Conservation (phyloP, 2,888 invertebrate genomes). For the Aplocera efformata region DNA sequence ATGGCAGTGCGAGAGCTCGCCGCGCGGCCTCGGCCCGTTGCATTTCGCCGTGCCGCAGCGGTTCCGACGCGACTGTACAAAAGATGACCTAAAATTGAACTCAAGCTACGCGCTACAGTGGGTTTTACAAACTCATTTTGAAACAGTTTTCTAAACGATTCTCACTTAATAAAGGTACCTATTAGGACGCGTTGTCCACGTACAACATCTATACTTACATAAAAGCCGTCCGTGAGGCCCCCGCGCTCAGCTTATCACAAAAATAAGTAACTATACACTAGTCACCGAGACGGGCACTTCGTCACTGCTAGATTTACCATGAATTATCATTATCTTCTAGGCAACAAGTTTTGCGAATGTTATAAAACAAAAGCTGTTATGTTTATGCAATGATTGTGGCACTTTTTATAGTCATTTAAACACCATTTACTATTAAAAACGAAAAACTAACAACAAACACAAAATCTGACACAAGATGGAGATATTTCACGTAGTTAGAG, state of each 20-base stretch:
- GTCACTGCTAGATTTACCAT: conserved; percentile 66
- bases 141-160: conserved; percentile 64
- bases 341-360: conserved; percentile 29
- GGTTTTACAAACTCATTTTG: conserved; percentile 52
- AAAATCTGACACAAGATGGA: conserved; percentile 84
- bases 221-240: conserved; percentile 69
- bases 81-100: conserved; percentile 79
- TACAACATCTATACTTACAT: conserved; percentile 66
- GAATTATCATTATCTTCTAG: conserved; percentile 30
- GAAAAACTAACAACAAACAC: conserved; percentile 79
- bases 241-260: conserved; percentile 79
- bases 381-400: conserved; percentile 41
- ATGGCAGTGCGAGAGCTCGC: conserved; percentile 59
- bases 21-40: conserved; percentile 77
- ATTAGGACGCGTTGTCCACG: conserved; percentile 46
- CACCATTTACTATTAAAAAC: conserved; percentile 61
- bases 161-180: conserved; percentile 54
- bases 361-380: conserved; percentile 35
- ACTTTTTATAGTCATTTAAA: conserved; percentile 54
- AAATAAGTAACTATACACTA: conserved; percentile 81
- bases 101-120: conserved; percentile 58
- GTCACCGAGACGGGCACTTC: conserved; percentile 73
- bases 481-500: conserved; percentile 79
- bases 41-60: conserved; percentile 72
- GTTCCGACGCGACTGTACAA: conserved; percentile 71